Evolutionary conservation across 2,797 vertebrate genomes (phyloP), one percentile per base, ranked within the genome.

Genomic region (Syndactyla subalaris): DNA sequence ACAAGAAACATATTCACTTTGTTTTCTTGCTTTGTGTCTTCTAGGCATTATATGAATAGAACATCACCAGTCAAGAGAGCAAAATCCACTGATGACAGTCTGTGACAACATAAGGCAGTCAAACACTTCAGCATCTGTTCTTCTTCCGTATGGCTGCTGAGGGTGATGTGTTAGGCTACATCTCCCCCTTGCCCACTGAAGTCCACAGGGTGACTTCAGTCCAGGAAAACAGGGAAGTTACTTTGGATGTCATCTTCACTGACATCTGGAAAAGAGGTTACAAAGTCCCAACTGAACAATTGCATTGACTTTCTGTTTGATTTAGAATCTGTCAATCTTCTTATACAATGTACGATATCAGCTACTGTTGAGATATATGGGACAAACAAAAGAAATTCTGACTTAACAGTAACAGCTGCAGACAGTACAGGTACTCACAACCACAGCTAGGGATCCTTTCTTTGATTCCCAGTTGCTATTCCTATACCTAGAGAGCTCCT

Each of bases 91-190:
- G 70, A 88, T 92, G 49, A 43, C 89, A 95, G 94, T 75, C 85
- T 92, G 92, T 76, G 68, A 89, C 79, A 95, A 92, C 93, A 95
- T 83, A 95, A 93, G 94, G 91, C 75, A 92, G 43, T 30, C 78
- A 89, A 92, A 92, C 22, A 66, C 70, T 92, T 91, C 76, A 86
- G 79, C 88, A 93, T 93, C 94, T 96, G 76, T 76, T 96, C 75
- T 79, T 73, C 73, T 95, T 71, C 85, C 72, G 14, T 88, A 34
- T 27, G 70, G 82, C 71, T 93, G 62, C 24, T 65, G 45, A 61
- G 82, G 49, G 52, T 87, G 78, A 88, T 59, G 45, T 59, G 63
- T 85, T 39, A 59, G 26, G 48, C 26, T 92, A 46, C 29, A 45
- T 67, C n/a, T 87, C 24, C 57, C 38, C 41, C 49, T 75, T 85